Base-by-base conservation (phyloP, 1,140 invertebrate species). In the Caenorhabditis remanei region DNA sequence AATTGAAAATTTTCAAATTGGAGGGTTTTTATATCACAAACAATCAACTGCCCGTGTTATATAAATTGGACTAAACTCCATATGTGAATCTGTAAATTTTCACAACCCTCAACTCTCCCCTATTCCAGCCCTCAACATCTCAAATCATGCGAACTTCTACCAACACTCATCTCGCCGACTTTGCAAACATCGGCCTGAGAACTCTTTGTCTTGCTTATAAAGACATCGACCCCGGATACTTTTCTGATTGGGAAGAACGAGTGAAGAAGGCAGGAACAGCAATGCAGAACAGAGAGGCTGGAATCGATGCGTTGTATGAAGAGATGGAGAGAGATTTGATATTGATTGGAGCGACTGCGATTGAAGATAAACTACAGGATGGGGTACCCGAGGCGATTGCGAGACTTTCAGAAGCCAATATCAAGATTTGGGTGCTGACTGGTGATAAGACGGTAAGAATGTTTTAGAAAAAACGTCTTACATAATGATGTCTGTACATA, bases 281-380 rank as follows among this genome's bases (percentile, higher is more conserved):
- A 53, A 46, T 91, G 46, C 32, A 89, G 8, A 90, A 96, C 90
- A 94, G 97, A 53, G 97, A 99, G 92, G 96, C 98, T 75, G 96
- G 96, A 90, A 93, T 99, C n/a, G 96, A 97, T 93, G 95, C 95
- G 4, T 95, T 99, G 88, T 99, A 98, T 93, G 97, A 99, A 94
- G 97, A 99, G 94, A 98, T 99, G 89, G 98, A 99, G 93, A 95
- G 95, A 84, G 83, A 98, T 92, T 95, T 99, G 94, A 94, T 95
- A 21, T 94, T 99, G 50, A 93, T 99, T 82, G 95, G 96, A 83
- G 96, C 96, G 2, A 98, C 98, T 58, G 98, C 98, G 43, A 99
- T 99, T 91, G 98, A 99, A 94, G 98, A 99, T 93, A 99, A 99
- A 94, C 94, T 99, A 84, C 98, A 99, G 94, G 98, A 99, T 93